phyloP scores from a whole-genome alignment of 64 coral and sea anemone genomes.

The Hydrozoanthus tunicans region DNA sequence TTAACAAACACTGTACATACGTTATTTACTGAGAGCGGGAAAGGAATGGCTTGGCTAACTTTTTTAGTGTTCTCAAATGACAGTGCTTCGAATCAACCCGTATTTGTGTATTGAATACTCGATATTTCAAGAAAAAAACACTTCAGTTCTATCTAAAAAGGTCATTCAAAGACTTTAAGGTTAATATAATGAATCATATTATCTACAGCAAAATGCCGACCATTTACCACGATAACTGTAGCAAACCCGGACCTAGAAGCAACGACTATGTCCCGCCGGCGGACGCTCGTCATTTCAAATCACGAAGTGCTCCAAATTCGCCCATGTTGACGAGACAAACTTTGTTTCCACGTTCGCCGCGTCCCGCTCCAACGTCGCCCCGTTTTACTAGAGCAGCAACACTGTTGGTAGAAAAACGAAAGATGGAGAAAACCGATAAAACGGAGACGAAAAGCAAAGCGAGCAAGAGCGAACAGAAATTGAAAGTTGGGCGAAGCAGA shows the following conservation, averaged over 20 bases:
- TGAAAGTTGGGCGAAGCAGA: slow-evolving; percentile 81
- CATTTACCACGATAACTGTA: slow-evolving; percentile 90
- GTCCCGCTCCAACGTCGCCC: slow-evolving; percentile 52
- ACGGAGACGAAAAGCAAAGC: slow-evolving; percentile 25
- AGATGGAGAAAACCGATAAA: background rate
- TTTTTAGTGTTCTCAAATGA: background rate
- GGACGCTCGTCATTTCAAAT: slow-evolving; percentile 84
- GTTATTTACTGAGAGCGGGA: background rate
- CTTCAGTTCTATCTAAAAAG: background rate
- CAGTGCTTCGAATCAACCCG: background rate
- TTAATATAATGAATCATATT: background rate
- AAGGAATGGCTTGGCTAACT: background rate
- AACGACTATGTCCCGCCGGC: slow-evolving; percentile 84
- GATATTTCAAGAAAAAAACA: background rate
- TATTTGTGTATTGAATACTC: background rate
- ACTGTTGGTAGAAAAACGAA: slow-evolving; percentile 45
- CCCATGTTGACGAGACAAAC: slow-evolving; percentile 67
- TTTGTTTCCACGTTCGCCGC: slow-evolving; percentile 62
- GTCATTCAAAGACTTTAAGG: background rate
- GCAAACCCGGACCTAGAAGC: slow-evolving; percentile 93
- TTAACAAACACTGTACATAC: background rate
- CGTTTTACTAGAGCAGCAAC: slow-evolving; percentile 51
- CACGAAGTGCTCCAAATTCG: slow-evolving; percentile 88
- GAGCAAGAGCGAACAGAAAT: slow-evolving; percentile 58
- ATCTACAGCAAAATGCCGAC: slow-evolving; percentile 91